Evolutionary conservation across 2,113 vertebrate genomes (phyloP), one percentile per base, ranked within the genome.

Genomic region (Petroica traversi): DNA sequence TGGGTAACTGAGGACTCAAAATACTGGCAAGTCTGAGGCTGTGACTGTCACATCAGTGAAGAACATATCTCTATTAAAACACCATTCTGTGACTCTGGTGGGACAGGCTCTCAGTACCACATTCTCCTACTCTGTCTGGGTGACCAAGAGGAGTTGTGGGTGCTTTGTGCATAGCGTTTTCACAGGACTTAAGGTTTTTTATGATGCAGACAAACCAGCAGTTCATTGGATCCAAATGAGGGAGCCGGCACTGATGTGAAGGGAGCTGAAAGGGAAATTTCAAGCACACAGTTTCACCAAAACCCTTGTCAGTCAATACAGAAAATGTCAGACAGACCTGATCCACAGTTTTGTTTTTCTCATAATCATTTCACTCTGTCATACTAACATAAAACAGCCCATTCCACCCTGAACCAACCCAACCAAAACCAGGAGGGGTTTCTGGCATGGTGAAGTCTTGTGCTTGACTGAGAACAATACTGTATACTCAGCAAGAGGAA

Each of bases 191-290:
- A 29, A 54, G 40, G 26, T 7, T n/a, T 72, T 69, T 68, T 38
- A 55, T 0, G 3, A 52, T 0, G 0, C 58, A 72, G 73, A 58
- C 10, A 16, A 71, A 59, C 15, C 38, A 18, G 36, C 1, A 0
- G 72, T 49, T 82, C 72, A 34, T 3, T 54, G 49, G 48, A 40
- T 73, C 1, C 2, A 72, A 72, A n/a, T 16, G 62, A 83, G 23
- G 38, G 73, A 73, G n/a, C 36, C 91, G 61, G n/a, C 38, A 38
- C 57, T 51, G 66, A 20, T 41, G 26, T 1, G 4, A 66, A 77
- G 14, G 58, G 33, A 78, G 34, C 43, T 38, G 55, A 63, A 71
- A 85, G 52, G 17, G 61, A 87, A 95, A 81, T 11, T 55, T 1
- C 3, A 40, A 80, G 45, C 14, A 7, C 0, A 0, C 7, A 64